Evolutionary conservation across 2,113 vertebrate genomes (phyloP).

Genomic region (Rhodinocichla rosea): DNA sequence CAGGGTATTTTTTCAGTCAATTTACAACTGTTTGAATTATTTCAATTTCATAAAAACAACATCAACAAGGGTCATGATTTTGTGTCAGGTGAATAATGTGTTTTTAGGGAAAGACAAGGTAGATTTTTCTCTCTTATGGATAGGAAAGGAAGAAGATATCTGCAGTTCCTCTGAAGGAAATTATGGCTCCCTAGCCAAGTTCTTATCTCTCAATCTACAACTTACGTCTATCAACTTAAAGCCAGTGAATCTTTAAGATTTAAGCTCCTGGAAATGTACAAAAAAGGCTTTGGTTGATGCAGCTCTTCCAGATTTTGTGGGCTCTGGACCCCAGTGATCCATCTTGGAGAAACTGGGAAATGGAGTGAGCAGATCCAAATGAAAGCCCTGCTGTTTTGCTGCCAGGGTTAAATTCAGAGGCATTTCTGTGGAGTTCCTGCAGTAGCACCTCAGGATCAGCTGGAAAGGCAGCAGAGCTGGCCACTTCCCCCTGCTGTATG

Average conservation of each 20-base stretch:
- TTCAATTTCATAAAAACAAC: not conserved
- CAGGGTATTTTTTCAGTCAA: not conserved
- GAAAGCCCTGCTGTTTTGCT: not conserved
- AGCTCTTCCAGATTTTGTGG: not conserved
- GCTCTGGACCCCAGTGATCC: not conserved
- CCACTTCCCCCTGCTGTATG: not conserved
- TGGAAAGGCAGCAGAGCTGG: not conserved
- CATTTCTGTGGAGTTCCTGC: not conserved
- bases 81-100: not conserved
- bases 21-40: not conserved
- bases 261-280: not conserved
- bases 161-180: not conserved
- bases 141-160: not conserved
- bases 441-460: not conserved
- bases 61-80: not conserved
- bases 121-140: not conserved
- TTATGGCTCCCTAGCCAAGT: not conserved
- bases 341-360: not conserved
- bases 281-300: not conserved
- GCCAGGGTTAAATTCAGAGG: not conserved
- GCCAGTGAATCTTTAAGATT: not conserved
- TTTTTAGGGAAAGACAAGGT: not conserved
- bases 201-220: not conserved
- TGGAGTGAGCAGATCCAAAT: fast-evolving
- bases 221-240: not conserved